A percentile compares a stretch with the other conserved stretches of the same genome.
Evolutionary conservation across 2,888 invertebrate genomes (phyloP).

Genomic region (Trichogramma evanescens): DNA sequence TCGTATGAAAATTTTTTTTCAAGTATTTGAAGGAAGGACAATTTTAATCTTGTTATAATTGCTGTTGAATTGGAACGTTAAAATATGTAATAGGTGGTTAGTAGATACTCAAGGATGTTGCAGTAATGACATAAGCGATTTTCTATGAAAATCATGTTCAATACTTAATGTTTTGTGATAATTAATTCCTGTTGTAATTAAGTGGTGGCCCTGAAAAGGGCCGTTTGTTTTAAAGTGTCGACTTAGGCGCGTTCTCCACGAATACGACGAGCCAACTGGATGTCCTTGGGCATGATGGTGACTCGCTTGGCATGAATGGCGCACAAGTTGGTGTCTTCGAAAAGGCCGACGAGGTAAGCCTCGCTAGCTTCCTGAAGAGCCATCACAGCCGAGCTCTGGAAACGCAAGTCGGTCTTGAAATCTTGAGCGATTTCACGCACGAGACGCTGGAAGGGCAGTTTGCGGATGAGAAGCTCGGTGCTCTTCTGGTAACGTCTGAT

Average conservation of each 20-base stretch:
- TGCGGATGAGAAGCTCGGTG: conserved; percentile 7
- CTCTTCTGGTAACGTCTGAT: conserved; percentile 14
- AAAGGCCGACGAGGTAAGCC: conserved; percentile 8
- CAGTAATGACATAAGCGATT: too few relatives aligned
- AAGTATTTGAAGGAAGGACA: too few relatives aligned
- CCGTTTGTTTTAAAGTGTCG: background rate
- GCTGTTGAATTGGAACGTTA: too few relatives aligned
- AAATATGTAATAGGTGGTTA: too few relatives aligned
- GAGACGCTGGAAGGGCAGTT: conserved; percentile 7
- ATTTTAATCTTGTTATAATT: too few relatives aligned
- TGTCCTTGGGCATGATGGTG: conserved; percentile 8
- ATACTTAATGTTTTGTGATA: too few relatives aligned
- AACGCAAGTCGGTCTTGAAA: conserved; percentile 7
- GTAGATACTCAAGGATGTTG: too few relatives aligned
- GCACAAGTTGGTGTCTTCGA: conserved; percentile 9
- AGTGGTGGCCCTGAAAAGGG: conserved; percentile 11
- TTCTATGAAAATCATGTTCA: too few relatives aligned
- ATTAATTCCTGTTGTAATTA: too few relatives aligned
- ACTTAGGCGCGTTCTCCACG: conserved; percentile 9
- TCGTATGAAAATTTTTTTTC: too few relatives aligned
- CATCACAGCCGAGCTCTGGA: conserved; percentile 11
- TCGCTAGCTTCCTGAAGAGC: conserved; percentile 7
- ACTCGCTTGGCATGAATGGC: conserved; percentile 9
- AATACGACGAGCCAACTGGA: conserved; percentile 5
- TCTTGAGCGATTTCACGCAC: conserved; percentile 11